Evolutionary conservation across 1,140 invertebrate species (phyloP).

Genomic region (Leptopilina clavipes): DNA sequence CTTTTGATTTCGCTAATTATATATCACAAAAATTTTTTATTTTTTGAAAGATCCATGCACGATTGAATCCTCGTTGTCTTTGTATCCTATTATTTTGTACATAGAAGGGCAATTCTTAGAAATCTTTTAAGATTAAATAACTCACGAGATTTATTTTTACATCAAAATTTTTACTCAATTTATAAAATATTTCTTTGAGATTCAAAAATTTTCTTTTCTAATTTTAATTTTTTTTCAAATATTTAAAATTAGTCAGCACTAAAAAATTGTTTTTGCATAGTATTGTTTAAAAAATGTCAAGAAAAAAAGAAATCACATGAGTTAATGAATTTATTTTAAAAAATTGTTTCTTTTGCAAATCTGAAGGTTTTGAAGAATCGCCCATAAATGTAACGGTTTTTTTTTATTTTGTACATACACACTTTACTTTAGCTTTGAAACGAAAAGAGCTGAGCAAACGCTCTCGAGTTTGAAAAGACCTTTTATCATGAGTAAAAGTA

Average conservation of each 20-base stretch:
- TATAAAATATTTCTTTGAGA: no score
- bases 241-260: no score
- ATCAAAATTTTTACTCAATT: no score
- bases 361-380: no score
- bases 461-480: slow-evolving; percentile 1
- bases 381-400: slow-evolving; percentile 32
- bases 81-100: slow-evolving; percentile 54
- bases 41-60: slow-evolving; percentile 51
- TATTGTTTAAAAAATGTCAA: no score
- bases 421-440: slow-evolving; percentile 18
- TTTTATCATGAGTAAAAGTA: background rate
- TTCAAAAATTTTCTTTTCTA: no score
- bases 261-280: no score
- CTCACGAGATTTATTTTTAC: no score
- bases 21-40: background rate
- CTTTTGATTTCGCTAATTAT: slow-evolving; percentile 2
- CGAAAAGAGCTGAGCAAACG: background rate
- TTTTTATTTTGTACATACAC: slow-evolving; percentile 41
- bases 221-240: no score
- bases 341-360: no score
- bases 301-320: no score
- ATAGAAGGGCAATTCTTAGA: slow-evolving; percentile 45
- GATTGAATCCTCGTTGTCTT: slow-evolving; percentile 59
- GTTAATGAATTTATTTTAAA: no score
- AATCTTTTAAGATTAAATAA: background rate